A percentile compares a stretch with the other conserved stretches of the same genome.
phyloP scores from a whole-genome alignment of 2,113 vertebrate genomes.

The Eulemur rufifrons region DNA sequence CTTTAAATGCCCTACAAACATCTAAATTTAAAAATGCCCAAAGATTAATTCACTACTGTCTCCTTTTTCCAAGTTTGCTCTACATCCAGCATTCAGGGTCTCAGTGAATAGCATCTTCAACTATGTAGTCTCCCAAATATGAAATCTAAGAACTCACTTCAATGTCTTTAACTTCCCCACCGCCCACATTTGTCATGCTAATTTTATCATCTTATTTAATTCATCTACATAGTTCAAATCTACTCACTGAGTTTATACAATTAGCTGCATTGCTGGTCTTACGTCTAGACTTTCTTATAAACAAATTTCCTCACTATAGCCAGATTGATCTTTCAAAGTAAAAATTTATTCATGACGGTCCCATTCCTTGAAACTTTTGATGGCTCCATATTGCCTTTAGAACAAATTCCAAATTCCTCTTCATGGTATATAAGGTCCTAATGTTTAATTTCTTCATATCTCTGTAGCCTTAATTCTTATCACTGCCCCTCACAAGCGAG shows the following conservation, averaged over 20 bases:
- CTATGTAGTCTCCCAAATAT: not conserved
- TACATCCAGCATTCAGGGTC: not conserved
- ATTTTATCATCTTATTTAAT: not conserved
- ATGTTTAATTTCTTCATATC: not conserved
- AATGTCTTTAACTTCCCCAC: not conserved
- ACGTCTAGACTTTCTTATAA: not conserved
- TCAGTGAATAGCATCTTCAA: not conserved
- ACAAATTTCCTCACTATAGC: not conserved
- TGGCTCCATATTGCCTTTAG: not conserved
- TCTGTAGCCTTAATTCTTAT: not conserved
- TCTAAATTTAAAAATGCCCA: not conserved
- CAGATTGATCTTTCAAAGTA: not conserved
- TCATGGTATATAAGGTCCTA: not conserved
- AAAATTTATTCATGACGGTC: not conserved
- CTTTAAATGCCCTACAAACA: constrained; percentile 2
- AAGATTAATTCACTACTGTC: not conserved
- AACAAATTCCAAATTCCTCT: not conserved
- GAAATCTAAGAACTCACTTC: not conserved
- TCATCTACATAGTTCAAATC: not conserved
- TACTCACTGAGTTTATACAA: not conserved
- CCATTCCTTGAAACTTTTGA: not conserved
- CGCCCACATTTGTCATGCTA: not conserved
- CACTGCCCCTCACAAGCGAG: not conserved
- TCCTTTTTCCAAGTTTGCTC: not conserved
- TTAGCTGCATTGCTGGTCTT: not conserved